phyloP scores from a whole-genome alignment of 1,140 invertebrate species.

The Zaprionus nigranus region DNA sequence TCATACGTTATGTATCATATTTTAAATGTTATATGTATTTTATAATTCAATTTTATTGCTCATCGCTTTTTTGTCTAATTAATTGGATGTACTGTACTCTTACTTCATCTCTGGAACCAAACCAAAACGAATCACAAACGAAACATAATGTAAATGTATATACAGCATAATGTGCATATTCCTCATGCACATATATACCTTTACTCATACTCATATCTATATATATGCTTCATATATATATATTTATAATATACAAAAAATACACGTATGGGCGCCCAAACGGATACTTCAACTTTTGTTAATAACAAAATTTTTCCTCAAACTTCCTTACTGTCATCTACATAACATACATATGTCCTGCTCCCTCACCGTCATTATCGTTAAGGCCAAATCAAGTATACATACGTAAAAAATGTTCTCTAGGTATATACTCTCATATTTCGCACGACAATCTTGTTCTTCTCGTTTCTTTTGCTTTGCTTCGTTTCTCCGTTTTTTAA shows the following conservation, averaged over 20 bases:
- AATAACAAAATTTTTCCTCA: slow-evolving; percentile 45
- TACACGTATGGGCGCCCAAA: slow-evolving; percentile 51
- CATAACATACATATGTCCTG: too few species aligned
- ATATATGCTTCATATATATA: slow-evolving; percentile 37
- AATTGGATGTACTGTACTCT: slow-evolving; percentile 46
- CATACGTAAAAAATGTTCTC: slow-evolving; percentile 61
- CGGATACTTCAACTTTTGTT: slow-evolving; percentile 59
- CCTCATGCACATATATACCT: slow-evolving; percentile 5
- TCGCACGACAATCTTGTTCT: not conserved
- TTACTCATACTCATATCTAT: slow-evolving; percentile 23
- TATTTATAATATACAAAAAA: slow-evolving; percentile 49
- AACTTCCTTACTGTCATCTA: not conserved
- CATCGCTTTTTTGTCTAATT: slow-evolving; percentile 33
- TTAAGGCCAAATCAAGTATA: slow-evolving; percentile 77
- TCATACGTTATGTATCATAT: slow-evolving; percentile 16
- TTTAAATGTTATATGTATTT: slow-evolving; percentile 14
- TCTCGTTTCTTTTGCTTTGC: slow-evolving; percentile 13
- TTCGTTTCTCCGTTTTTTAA: not conserved
- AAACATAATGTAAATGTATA: slow-evolving; percentile 26
- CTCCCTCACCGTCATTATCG: slow-evolving; percentile 8
- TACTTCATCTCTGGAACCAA: slow-evolving; percentile 43
- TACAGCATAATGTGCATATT: slow-evolving; percentile 13
- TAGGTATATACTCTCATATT: not conserved
- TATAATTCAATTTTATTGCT: slow-evolving; percentile 29
- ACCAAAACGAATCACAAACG: slow-evolving; percentile 40